Evolutionary conservation across 2,797 vertebrate species (phyloP).

Genomic region (Sciurus vulgaris): DNA sequence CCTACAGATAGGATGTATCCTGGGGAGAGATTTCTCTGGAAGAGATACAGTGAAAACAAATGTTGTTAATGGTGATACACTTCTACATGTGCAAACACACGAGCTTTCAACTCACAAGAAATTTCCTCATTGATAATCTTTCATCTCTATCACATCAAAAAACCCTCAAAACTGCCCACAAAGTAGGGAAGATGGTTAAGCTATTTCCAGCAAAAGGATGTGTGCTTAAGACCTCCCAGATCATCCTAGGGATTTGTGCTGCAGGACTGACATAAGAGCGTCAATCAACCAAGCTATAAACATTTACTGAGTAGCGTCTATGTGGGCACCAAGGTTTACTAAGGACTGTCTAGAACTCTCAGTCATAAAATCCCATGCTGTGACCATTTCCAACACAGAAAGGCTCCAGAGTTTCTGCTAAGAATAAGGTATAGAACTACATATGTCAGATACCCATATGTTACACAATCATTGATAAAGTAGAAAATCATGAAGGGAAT

Average conservation of each 20-base stretch:
- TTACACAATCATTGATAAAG: slow-evolving; percentile 14
- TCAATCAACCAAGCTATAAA: not conserved
- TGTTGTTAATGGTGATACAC: not conserved
- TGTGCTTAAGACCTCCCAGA: not conserved
- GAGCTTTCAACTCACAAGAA: not conserved
- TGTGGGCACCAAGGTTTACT: not conserved
- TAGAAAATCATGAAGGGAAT: slow-evolving; percentile 53
- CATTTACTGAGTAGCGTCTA: not conserved
- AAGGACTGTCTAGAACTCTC: slow-evolving; percentile 37
- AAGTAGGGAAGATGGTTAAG: not conserved
- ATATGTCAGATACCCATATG: not conserved
- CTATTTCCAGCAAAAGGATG: not conserved
- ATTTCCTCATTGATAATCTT: not conserved
- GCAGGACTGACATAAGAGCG: not conserved
- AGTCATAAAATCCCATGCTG: slow-evolving; percentile 36
- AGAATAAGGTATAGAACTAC: slow-evolving; percentile 56
- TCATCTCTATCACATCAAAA: not conserved
- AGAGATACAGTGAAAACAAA: not conserved
- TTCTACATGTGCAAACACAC: not conserved
- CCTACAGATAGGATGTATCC: not conserved
- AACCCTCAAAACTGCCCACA: not conserved
- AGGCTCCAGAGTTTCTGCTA: slow-evolving; percentile 5
- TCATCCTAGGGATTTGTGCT: not conserved
- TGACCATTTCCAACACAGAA: slow-evolving; percentile 55
- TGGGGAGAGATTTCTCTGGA: slow-evolving; percentile 25